Base-by-base conservation (phyloP, 2,888 invertebrate genomes). In the Amiota minor region DNA sequence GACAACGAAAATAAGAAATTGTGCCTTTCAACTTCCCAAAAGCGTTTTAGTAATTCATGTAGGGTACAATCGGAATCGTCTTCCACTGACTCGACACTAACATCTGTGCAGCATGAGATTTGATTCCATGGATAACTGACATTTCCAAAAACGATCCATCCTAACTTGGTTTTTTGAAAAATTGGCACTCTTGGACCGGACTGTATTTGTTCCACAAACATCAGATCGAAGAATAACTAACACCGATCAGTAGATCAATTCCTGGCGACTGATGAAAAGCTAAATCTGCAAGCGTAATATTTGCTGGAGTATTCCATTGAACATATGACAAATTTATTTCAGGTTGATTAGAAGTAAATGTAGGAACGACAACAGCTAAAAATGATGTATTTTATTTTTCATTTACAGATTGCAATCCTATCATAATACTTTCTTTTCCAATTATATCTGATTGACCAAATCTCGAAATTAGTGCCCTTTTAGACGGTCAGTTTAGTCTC, bases 21-120 rank as follows among this genome's bases (percentile, higher is more conserved):
- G 55, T 14, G 55, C 16, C 55, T 16, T 55, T 55, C 55, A 55
- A 55, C 55, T 14, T 55, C 55, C 55, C 55, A 55, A 55, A 55
- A 55, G 10, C n/a, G 55, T 14, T 9, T 55, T 16, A 55, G n/a
- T 14, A 55, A 14, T 6, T 55, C 55, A 16, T 55, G 55, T 14
- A 55, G n/a, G 16, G 55, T 16, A 18, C 49, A 49, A 49, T 49
- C 49, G 12, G 9, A 12, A 49, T 49, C 49, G 9, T 49, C 9
- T 10, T 49, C 12, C 9, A 49, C 9, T 9, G 49, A 49, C n/a
- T n/a, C n/a, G n/a, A n/a, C n/a, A n/a, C n/a, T n/a, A n/a, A n/a
- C n/a, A n/a, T n/a, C n/a, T n/a, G n/a, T n/a, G n/a, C n/a, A n/a
- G n/a, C n/a, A n/a, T n/a, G n/a, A n/a, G n/a, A n/a, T n/a, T n/a